Conservation (phyloP, 2,113 vertebrate genomes). For the Lonchura striata region DNA sequence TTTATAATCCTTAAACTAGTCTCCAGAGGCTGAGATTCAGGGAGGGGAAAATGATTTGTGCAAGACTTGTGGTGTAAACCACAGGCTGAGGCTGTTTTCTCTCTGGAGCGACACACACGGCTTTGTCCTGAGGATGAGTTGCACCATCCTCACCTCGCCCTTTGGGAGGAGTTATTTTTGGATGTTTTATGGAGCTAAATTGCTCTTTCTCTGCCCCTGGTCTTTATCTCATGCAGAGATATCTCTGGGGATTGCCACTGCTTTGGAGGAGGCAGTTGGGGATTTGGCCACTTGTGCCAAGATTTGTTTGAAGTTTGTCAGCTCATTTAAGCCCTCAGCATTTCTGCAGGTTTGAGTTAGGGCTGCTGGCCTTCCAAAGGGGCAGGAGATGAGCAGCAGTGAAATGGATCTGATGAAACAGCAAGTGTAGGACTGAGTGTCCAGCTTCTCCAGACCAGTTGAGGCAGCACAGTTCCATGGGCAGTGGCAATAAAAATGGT, state of each 20-base stretch:
- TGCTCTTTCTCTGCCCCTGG: background rate
- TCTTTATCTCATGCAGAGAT: background rate
- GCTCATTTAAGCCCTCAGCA: background rate
- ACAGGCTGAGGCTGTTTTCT: background rate
- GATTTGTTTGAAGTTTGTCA: background rate
- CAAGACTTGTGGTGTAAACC: background rate
- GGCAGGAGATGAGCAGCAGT: background rate
- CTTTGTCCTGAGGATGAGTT: background rate
- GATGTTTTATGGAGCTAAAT: background rate
- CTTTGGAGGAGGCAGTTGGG: background rate
- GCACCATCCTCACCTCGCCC: accelerated
- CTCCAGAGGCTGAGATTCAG: constrained; percentile 17
- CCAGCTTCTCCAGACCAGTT: background rate
- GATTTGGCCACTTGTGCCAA: background rate
- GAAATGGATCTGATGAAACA: background rate
- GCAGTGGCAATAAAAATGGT: background rate
- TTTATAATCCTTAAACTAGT: constrained; percentile 23
- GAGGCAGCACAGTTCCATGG: accelerated
- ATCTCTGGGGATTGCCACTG: accelerated
- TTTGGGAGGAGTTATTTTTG: background rate
- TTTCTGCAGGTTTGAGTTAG: background rate
- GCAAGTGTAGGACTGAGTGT: background rate
- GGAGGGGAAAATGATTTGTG: constrained; percentile 18
- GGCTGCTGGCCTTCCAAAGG: background rate
- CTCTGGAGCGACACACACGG: background rate